Evolutionary conservation across 2,888 invertebrate genomes (phyloP), one percentile per base, ranked within the genome.

Genomic region (Drosophila subquinaria): DNA sequence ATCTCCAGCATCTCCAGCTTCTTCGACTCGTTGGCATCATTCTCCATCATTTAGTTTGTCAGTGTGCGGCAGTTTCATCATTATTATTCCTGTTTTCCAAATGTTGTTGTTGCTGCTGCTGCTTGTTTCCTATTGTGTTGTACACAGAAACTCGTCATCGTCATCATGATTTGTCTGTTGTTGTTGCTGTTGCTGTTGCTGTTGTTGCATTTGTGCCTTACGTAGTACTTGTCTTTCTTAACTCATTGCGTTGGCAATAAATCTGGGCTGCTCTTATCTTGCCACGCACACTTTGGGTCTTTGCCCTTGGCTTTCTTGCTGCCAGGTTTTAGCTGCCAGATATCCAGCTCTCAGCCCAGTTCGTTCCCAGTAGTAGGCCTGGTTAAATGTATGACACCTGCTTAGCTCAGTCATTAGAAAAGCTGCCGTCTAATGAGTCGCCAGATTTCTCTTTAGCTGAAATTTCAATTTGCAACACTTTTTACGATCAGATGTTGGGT

Each of bases 171-270:
- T 53, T 42, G 51, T 48, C 63, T 63, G 30, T 53, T 69, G 30
- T 35, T 53, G 35, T 57, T 51, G 33, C 20, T 64, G 51, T 56
- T 73, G 62, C 63, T 63, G 30, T 53, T 69, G 30, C 27, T 53
- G 35, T 67, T 78, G 72, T 62, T 84, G 71, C 77, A 66, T 74
- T 69, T 79, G 47, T 50, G 59, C 84, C 79, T 83, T 81, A 82
- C 78, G 87, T 90, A 90, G 87, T 90, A 90, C 91, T 91, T 90
- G 90, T 91, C 91, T 90, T 91, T 90, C 90, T 92, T 91, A 91
- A 90, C 91, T 91, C 91, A 91, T 91, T 92, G 92, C 89, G 88
- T 89, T 81, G 88, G 92, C 79, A 90, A 92, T 92, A 92, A 92
- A 92, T 92, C 92, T 92, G 91, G 70, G 90, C 64, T 69, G 69